Evolutionary conservation across 2,113 vertebrate genomes (phyloP).

Genomic region (Nesospiza acunhae): DNA sequence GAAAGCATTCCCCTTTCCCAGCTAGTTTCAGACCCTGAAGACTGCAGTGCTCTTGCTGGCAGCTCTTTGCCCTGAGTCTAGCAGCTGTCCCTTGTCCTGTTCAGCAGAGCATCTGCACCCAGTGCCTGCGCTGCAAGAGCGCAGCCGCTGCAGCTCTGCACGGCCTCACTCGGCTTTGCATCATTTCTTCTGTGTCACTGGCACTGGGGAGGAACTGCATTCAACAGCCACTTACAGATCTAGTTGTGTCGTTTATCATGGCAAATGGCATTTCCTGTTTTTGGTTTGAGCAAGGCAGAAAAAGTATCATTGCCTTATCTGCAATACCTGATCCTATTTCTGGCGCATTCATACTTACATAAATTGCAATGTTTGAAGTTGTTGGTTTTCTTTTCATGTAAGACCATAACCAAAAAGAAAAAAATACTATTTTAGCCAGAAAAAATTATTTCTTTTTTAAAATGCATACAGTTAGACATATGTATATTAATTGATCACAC

Average conservation of each 20-base stretch:
- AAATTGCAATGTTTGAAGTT: not conserved
- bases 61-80: constrained; percentile 37
- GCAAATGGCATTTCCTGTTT: constrained; percentile 40
- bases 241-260: constrained; percentile 48
- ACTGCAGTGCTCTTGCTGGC: not conserved
- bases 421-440: not conserved
- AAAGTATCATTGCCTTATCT: not conserved
- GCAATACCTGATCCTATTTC: not conserved
- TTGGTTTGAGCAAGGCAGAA: not conserved
- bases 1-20: constrained; percentile 42
- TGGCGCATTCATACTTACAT: not conserved
- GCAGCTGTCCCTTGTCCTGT: constrained; percentile 35
- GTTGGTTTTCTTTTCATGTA: not conserved
- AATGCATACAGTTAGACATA: not conserved
- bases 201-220: constrained; percentile 28
- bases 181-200: constrained; percentile 28
- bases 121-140: not conserved
- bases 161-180: not conserved
- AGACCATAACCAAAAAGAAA: not conserved
- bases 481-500: not conserved
- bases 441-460: not conserved
- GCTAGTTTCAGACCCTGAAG: constrained; percentile 37
- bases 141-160: not conserved
- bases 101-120: not conserved
- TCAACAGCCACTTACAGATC: constrained; percentile 38